Evolutionary conservation across 30 jellyfish, hydroid and myxozoan genomes (phyloP).

Genomic region (Nemopilema nomurai): DNA sequence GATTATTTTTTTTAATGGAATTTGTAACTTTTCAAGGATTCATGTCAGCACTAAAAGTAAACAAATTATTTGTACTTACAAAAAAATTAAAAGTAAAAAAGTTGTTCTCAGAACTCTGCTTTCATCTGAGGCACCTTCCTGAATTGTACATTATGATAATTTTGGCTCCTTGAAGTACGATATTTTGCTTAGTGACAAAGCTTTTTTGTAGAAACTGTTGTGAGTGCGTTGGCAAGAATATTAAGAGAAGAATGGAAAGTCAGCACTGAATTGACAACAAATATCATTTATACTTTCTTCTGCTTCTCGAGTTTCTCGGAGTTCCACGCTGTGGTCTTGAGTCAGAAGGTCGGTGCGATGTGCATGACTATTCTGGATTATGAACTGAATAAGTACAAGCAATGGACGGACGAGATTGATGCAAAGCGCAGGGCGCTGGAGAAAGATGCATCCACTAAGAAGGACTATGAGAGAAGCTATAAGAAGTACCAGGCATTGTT

Average conservation of each 20-base stretch:
- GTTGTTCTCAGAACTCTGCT: too few relatives aligned
- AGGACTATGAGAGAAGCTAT: slow-evolving; percentile 90
- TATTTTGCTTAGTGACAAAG: too few relatives aligned
- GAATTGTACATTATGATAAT: background rate
- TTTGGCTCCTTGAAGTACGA: too few relatives aligned
- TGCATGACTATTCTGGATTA: slow-evolving; percentile 87
- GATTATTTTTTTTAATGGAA: too few relatives aligned
- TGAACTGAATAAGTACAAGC: slow-evolving; percentile 79
- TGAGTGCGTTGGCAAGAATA: slow-evolving; percentile 95
- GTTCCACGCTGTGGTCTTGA: slow-evolving; percentile 82
- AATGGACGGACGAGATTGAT: slow-evolving; percentile 91
- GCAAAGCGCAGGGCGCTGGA: slow-evolving; percentile 72
- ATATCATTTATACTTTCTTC: slow-evolving; percentile 93
- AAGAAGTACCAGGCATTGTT: slow-evolving; percentile 77
- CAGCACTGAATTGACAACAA: slow-evolving; percentile 94
- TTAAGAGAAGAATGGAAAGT: slow-evolving; percentile 97
- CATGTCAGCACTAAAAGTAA: too few relatives aligned
- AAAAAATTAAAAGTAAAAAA: too few relatives aligned
- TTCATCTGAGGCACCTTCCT: background rate
- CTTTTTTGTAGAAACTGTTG: slow-evolving; percentile 76
- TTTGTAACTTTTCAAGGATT: too few relatives aligned
- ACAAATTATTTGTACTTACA: too few relatives aligned
- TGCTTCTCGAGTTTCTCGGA: slow-evolving; percentile 98
- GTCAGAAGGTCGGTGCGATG: slow-evolving; percentile 94
- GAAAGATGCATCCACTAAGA: slow-evolving; percentile 76